phyloP scores from a whole-genome alignment of 2,113 vertebrate genomes.

The Dicentrarchus labrax region DNA sequence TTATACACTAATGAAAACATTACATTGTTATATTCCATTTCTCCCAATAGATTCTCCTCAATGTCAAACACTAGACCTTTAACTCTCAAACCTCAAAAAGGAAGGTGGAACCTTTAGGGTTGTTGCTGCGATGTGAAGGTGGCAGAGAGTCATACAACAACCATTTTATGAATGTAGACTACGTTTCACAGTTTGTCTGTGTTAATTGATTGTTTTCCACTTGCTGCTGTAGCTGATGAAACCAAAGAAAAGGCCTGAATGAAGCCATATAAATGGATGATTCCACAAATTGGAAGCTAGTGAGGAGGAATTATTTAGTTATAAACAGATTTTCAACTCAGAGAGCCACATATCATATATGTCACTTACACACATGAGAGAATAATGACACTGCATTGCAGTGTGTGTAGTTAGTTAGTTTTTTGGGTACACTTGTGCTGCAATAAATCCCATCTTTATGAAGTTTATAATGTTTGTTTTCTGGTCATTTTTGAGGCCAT shows the following conservation, averaged over 20 bases:
- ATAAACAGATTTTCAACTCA: neutral
- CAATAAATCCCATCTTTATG: neutral
- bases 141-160: neutral
- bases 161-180: neutral
- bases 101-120: neutral
- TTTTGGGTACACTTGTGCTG: neutral
- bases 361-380: neutral
- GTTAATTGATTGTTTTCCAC: slow-evolving; percentile 2
- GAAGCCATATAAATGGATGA: slow-evolving; percentile 2
- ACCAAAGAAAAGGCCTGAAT: neutral
- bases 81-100: neutral
- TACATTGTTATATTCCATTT: too few species aligned
- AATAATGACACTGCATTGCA: neutral
- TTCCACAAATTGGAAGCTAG: slow-evolving; percentile 27
- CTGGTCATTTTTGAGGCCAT: neutral
- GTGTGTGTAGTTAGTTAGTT: neutral
- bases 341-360: neutral
- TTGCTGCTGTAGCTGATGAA: neutral
- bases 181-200: slow-evolving; percentile 9
- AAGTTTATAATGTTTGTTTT: neutral
- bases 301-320: neutral
- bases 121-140: neutral
- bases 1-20: too few species aligned
- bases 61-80: too few species aligned
- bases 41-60: too few species aligned